Evolutionary conservation across 2,888 invertebrate species (phyloP).

Genomic region (Dryomyza anilis): DNA sequence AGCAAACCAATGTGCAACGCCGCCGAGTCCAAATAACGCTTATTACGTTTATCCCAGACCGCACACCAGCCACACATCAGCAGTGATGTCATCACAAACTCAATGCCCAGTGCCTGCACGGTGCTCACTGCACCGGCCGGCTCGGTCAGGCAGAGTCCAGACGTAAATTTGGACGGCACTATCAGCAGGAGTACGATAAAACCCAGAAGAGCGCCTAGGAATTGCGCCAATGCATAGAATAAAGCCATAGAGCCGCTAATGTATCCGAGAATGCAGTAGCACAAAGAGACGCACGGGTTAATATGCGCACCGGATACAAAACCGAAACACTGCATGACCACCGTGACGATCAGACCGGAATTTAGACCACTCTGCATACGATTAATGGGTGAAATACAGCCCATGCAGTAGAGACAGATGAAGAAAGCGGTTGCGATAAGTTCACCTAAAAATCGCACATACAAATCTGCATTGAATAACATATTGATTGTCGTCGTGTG

Average conservation of each 20-base stretch:
- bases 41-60: slow-evolving; percentile 27
- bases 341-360: slow-evolving; percentile 20
- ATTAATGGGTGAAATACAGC: neutral
- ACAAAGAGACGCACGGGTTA: slow-evolving; percentile 27
- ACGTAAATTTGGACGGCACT: neutral
- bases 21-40: neutral
- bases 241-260: neutral
- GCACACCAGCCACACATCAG: slow-evolving; percentile 23
- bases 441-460: slow-evolving; percentile 26
- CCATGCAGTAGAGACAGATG: slow-evolving; percentile 25
- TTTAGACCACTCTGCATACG: neutral
- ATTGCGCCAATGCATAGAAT: slow-evolving; percentile 22
- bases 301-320: slow-evolving; percentile 30
- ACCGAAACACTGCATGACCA: slow-evolving; percentile 28
- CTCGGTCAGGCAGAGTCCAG: neutral
- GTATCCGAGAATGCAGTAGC: slow-evolving; percentile 22
- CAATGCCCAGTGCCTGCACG: neutral
- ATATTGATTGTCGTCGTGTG: no score
- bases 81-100: slow-evolving; percentile 7
- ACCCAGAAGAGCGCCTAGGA: slow-evolving; percentile 22
- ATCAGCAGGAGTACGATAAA: slow-evolving; percentile 19
- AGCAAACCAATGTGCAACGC: neutral
- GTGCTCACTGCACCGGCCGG: neutral
- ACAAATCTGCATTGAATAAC: no score
- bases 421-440: slow-evolving; percentile 24